These are phyloP conservation scores for Orchestes rusci DNA, from an alignment of 2,888 invertebrate species.

Conservation along the genomic window DNA sequence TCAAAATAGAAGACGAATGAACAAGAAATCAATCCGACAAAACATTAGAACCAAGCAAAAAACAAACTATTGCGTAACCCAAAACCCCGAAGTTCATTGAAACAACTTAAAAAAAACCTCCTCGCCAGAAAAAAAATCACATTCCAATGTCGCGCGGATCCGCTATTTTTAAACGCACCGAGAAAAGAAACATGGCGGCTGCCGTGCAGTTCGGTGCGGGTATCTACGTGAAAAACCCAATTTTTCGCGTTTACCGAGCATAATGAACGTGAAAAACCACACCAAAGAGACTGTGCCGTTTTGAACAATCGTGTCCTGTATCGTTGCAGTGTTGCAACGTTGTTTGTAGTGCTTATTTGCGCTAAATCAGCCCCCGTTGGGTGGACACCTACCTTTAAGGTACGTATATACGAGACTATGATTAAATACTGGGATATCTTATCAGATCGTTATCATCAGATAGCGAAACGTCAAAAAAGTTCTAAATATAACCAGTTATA, in stretches of 20 bases:
- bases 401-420: conserved; percentile 13
- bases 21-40: too few relatives aligned
- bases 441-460: too few relatives aligned
- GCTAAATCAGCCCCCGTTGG: conserved; percentile 23
- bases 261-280: conserved; percentile 26
- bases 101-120: too few relatives aligned
- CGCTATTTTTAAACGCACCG: conserved; percentile 41
- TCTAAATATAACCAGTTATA: too few relatives aligned
- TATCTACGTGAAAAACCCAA: conserved; percentile 35
- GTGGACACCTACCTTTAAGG: conserved; percentile 26
- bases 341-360: conserved; percentile 24
- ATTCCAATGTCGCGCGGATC: conserved; percentile 34
- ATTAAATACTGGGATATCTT: too few relatives aligned
- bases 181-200: conserved; percentile 41
- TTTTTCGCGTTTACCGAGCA: conserved; percentile 24
- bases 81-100: too few relatives aligned
- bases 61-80: too few relatives aligned
- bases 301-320: conserved; percentile 23
- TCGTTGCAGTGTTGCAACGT: conserved; percentile 19
- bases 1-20: too few relatives aligned
- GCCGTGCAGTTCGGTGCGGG: conserved; percentile 32
- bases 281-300: conserved; percentile 22
- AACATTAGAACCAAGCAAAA: too few relatives aligned
- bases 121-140: conserved; percentile 19
- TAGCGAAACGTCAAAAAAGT: too few relatives aligned